Percentiles rank a stretch among this genome's conserved stretches.
Conservation (phyloP, 1,140 invertebrate genomes). For the Hylaeus anthracinus region DNA sequence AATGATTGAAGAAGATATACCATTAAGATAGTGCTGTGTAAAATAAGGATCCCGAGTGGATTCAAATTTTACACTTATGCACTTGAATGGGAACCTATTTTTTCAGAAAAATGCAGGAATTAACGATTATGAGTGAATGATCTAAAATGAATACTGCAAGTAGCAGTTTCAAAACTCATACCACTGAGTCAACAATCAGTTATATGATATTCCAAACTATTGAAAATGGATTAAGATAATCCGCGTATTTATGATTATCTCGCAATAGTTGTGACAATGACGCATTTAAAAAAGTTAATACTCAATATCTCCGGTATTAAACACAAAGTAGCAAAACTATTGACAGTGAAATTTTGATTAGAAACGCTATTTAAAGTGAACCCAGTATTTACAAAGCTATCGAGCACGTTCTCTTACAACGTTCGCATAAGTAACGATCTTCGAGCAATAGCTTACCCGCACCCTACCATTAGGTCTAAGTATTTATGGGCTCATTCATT, state of each 20-base stretch:
- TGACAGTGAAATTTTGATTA: slow-evolving; percentile 11
- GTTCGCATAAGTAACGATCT: slow-evolving; percentile 75
- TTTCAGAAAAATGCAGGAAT: no score
- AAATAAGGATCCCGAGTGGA: no score
- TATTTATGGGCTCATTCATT: slow-evolving; percentile 80
- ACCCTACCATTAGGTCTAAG: slow-evolving; percentile 79
- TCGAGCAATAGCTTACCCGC: slow-evolving; percentile 78
- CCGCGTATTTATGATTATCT: not conserved
- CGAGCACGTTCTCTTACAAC: slow-evolving; percentile 66
- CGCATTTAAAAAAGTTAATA: not conserved
- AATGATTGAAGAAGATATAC: no score
- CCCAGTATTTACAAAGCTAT: slow-evolving; percentile 62
- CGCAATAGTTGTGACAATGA: not conserved
- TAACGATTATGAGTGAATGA: no score
- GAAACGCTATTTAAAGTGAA: slow-evolving; percentile 3
- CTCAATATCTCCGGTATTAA: not conserved
- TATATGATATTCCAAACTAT: not conserved
- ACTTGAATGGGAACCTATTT: no score
- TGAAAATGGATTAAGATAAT: no score
- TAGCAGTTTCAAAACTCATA: not conserved
- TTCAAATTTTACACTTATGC: no score
- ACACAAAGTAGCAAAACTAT: not conserved
- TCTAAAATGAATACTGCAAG: not conserved
- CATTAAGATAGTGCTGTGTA: no score
- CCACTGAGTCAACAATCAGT: not conserved